Conservation (phyloP, 2,888 invertebrate species). For the Andrena hattorfiana region DNA sequence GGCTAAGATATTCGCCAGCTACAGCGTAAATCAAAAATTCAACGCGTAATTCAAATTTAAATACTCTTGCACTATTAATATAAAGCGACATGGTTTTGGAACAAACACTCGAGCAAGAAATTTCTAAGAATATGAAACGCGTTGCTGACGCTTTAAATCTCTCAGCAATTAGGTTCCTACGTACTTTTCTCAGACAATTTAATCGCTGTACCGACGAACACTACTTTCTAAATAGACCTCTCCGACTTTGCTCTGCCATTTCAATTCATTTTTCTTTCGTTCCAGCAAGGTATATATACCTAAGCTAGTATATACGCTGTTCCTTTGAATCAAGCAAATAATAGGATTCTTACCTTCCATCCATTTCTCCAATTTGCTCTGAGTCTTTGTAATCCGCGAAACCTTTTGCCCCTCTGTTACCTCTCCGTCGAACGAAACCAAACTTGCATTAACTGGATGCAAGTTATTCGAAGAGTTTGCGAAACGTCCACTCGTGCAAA, state of each 20-base stretch:
- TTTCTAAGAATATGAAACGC: neutral
- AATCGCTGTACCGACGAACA: neutral
- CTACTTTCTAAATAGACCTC: neutral
- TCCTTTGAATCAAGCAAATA: conserved; percentile 9
- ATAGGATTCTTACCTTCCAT: neutral
- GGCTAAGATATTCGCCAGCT: neutral
- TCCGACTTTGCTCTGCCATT: neutral
- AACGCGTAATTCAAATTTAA: neutral
- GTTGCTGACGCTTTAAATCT: neutral
- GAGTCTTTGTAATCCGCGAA: neutral
- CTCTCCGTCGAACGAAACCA: neutral
- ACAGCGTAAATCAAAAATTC: neutral
- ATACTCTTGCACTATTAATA: no score
- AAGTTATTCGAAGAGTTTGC: neutral
- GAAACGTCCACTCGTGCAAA: neutral
- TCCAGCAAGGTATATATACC: neutral
- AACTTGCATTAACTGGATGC: neutral
- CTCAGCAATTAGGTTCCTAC: neutral
- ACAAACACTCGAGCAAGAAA: neutral
- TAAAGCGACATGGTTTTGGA: neutral
- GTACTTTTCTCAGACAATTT: neutral
- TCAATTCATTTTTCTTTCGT: conserved; percentile 3
- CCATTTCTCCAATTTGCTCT: neutral
- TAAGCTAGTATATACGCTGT: neutral
- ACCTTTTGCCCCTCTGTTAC: neutral